Base-by-base conservation (phyloP, 1,140 invertebrate species). In the Drosophila kikkawai region DNA sequence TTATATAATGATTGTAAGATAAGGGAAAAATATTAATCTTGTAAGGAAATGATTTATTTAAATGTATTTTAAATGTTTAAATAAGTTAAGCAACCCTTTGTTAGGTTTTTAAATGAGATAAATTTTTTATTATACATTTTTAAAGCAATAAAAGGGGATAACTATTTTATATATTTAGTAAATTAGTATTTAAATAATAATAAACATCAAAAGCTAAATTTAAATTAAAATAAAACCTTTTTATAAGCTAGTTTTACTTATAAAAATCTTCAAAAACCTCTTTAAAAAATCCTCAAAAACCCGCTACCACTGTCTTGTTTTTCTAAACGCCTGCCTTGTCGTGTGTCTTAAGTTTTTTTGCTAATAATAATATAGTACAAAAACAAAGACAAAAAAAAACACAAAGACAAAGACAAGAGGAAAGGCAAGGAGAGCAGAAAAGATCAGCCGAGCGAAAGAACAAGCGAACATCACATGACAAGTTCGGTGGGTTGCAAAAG, bases 391-490 rank as follows among this genome's bases (percentile, higher is more conserved):
- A 12, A 3, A 36, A 67, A 41, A 55, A 60, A 64, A 44, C 7
- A 26, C 15, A 76, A 8, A 66, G 13, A 69, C 22, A 70, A 37
- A 34, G 36, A 58, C 42, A 44, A 44, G 70, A 37, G 55, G 51
- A 42, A 75, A 13, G 48, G 42, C 51, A 47, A 26, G 64, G 44
- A 69, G 37, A 44, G 39, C 59, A 53, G 37, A 41, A 56, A 34
- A 67, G 71, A 75, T 75, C 58, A 64, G 58, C 58, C 37, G 58
- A 75, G 50, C 59, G 50, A 55, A 64, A 44, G 74, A 77, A 77
- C 64, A 67, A 42, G 64, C 75, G 69, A 81, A 87, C 83, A 86
- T 90, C 84, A 88, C 84, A 85, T 88, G 84, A 90, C 85, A 81
- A 67, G 85, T 69, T 78, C 68, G 53, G 60, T 70, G 57, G 63